A percentile compares a stretch with the other conserved stretches of the same genome.
phyloP scores from a whole-genome alignment of 2,797 vertebrate genomes.

The Acipenser transmontanus region DNA sequence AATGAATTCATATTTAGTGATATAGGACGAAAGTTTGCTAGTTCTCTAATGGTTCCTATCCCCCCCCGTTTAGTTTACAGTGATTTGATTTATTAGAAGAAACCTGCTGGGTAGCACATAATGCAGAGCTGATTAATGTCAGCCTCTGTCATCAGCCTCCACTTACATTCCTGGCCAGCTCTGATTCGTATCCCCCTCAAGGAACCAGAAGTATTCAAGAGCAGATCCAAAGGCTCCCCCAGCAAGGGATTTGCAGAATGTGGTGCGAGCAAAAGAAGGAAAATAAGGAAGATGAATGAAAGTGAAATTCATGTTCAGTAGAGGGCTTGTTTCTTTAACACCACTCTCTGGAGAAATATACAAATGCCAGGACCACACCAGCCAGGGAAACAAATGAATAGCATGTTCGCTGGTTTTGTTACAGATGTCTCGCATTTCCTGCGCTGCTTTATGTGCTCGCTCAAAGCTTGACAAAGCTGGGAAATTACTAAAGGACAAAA shows the following conservation, averaged over 20 bases:
- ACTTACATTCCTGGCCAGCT: constrained; percentile 74
- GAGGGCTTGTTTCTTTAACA: constrained; percentile 68
- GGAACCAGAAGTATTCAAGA: constrained; percentile 69
- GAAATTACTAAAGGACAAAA: constrained; percentile 49
- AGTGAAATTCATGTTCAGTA: constrained; percentile 69
- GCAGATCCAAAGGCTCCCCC: constrained; percentile 70
- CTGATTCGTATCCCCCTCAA: constrained; percentile 65
- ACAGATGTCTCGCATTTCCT: constrained; percentile 75
- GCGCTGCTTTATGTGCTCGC: constrained; percentile 54
- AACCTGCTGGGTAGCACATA: constrained; percentile 72
- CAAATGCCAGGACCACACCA: constrained; percentile 67
- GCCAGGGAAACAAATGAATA: constrained; percentile 65
- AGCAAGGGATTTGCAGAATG: constrained; percentile 72
- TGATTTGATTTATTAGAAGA: constrained; percentile 76
- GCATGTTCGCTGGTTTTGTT: constrained; percentile 63
- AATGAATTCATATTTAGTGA: constrained; percentile 64
- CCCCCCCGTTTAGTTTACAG: constrained; percentile 51
- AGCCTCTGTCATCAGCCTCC: constrained; percentile 78
- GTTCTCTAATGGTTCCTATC: constrained; percentile 55
- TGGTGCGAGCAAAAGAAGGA: constrained; percentile 70
- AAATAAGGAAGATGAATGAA: constrained; percentile 75
- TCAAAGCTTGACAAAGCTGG: constrained; percentile 52
- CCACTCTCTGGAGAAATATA: constrained; percentile 59
- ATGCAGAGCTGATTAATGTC: constrained; percentile 77
- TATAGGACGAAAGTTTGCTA: constrained; percentile 58